Evolutionary conservation across 2,113 vertebrate species (phyloP), one percentile per base, ranked within the genome.

Genomic region (Rhea pennata): DNA sequence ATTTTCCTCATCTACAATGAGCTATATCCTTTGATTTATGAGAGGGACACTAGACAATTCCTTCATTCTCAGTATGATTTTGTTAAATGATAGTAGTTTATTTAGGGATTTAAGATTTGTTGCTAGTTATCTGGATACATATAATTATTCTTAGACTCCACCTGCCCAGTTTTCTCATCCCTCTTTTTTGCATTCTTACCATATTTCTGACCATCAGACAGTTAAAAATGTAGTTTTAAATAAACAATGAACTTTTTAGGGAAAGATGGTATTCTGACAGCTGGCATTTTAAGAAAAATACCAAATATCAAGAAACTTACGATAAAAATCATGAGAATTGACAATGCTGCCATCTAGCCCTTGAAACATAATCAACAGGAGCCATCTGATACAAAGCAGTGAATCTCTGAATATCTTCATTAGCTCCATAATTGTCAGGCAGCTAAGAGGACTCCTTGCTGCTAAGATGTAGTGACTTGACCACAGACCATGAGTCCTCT

Each of bases 301-400:
- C 4, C 23, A 73, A 90, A 66, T 90, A 85, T 46, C 40, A 71
- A 39, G 39, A 88, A 95, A 86, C 10, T 46, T 26, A 44, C 3
- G 36, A 93, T 67, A 91, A 93, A 95, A 96, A 83, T 92, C 75
- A 65, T 77, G 91, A 31, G 39, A 82, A 59, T 91, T 95, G 89
- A 87, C 96, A 96, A 96, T 94, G 87, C 95, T 96, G 95, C 96
- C 95, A 97, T 87, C 96, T 97, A 94, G 92, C 91, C 91, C 81
- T 92, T 90, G 75, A 92, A 93, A 74, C 0, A 0, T 58, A 89
- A 91, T 82, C 91, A 87, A 83, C 96, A 96, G 46, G 62, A 92
- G 16, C 1, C 2, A 77, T 66, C 44, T 87, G 26, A 48, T 40
- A 39, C 5, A 79, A 62, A 79, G 26, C 23, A 22, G 7, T 6